Conservation (phyloP, 2,888 invertebrate species). For the Perizoma flavofasciatum region DNA sequence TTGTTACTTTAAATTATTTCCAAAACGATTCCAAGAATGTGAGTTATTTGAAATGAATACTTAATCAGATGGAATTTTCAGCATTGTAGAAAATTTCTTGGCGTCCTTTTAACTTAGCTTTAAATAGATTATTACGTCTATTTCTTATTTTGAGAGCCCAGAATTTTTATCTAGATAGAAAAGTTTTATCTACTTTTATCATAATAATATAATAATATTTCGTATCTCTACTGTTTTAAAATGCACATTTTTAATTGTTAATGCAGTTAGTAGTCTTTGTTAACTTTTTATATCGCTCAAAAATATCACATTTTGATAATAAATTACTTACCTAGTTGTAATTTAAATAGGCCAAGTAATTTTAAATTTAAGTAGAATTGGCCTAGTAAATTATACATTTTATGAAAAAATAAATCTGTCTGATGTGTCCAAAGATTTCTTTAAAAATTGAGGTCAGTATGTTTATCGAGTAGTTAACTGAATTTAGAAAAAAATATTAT, state of each 20-base stretch:
- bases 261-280: slow-evolving; percentile 27
- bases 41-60: slow-evolving; percentile 53
- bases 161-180: slow-evolving; percentile 23
- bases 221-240: slow-evolving; percentile 20
- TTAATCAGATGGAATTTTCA: slow-evolving; percentile 57
- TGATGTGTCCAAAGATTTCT: slow-evolving; percentile 40
- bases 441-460: slow-evolving; percentile 38
- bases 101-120: slow-evolving; percentile 76
- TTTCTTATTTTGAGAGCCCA: slow-evolving; percentile 34
- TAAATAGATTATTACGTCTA: slow-evolving; percentile 68
- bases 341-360: slow-evolving; percentile 32
- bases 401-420: slow-evolving; percentile 32
- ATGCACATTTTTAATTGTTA: slow-evolving; percentile 33
- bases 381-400: slow-evolving; percentile 36
- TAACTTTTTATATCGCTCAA: slow-evolving; percentile 34
- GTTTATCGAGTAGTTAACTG: slow-evolving; percentile 33
- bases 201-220: slow-evolving; percentile 28
- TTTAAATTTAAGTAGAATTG: slow-evolving; percentile 34
- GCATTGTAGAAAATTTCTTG: slow-evolving; percentile 56
- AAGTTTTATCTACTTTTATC: slow-evolving; percentile 23
- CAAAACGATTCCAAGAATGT: slow-evolving; percentile 72
- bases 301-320: slow-evolving; percentile 31
- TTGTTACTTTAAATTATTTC: slow-evolving; percentile 81
- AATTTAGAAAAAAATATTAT: slow-evolving; percentile 21
- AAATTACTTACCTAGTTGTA: slow-evolving; percentile 26